phyloP scores from a whole-genome alignment of 2,888 invertebrate genomes.

The Lycocerus yunnanus region DNA sequence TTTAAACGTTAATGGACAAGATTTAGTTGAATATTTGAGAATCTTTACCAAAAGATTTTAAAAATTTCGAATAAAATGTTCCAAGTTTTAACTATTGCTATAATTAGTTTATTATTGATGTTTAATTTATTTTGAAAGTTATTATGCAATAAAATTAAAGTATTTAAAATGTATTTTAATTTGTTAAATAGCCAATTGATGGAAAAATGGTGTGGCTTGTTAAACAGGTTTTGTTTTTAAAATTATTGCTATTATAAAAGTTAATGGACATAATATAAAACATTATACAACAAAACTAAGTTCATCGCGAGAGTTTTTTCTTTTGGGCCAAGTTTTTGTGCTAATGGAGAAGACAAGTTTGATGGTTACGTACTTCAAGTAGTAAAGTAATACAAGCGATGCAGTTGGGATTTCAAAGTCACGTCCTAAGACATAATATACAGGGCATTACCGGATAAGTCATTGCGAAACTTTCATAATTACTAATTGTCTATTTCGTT shows the following conservation, averaged over 20 bases:
- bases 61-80: neutral
- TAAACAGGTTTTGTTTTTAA: neutral
- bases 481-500: slow-evolving; percentile 33
- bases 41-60: neutral
- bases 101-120: neutral
- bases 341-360: slow-evolving; percentile 24
- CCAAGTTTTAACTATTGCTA: neutral
- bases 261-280: neutral
- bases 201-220: neutral
- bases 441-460: slow-evolving; percentile 46
- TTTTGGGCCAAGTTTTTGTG: slow-evolving; percentile 11
- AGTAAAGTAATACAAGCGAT: slow-evolving; percentile 54
- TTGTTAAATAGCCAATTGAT: neutral
- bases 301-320: neutral
- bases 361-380: slow-evolving; percentile 31
- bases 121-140: neutral
- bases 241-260: neutral
- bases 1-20: neutral
- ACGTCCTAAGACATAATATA: slow-evolving; percentile 47
- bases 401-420: slow-evolving; percentile 51
- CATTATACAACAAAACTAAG: slow-evolving; percentile 1
- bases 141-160: neutral
- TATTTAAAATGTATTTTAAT: neutral
- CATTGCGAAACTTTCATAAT: slow-evolving; percentile 49
- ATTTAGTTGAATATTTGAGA: neutral